Base-by-base conservation (phyloP, 2,113 vertebrate genomes). In the Microcebus jonahi region DNA sequence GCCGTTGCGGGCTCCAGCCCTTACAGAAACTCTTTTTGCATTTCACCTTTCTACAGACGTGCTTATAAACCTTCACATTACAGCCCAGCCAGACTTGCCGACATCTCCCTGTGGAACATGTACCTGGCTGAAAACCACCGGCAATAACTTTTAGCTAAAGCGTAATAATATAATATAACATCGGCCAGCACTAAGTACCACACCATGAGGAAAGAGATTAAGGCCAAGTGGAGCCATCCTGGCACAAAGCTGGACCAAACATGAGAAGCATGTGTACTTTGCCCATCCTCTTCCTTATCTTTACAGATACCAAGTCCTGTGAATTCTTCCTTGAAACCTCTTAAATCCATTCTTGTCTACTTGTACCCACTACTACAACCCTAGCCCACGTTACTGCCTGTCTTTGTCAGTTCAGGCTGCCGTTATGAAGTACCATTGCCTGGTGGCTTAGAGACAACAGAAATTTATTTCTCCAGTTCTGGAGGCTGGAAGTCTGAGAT, bases 81-180 rank as follows among this genome's bases (percentile, higher is more conserved):
- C 15, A 50, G 20, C 34, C 81, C 53, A 59, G 48, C 50, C 15
- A 59, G 45, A 57, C 71, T 90, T 80, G 15, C 55, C 67, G 63
- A 87, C 15, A 48, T 92, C 48, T 88, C 42, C 23, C 34, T 34
- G 10, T 0, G 20, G 76, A 95, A 9, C 29, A 57, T 15, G 18
- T 73, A 73, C 39, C 89, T 85, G 53, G 67, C 29, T 81, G 29
- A 81, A 97, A 88, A 90, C 39, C 48, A 39, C 55, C 73, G 63
- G 18, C 21, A 93, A 65, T 81, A 53, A 31, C 29, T 89, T 94
- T 88, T 88, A 20, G 23, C 65, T 88, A 36, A 94, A 84, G 80
- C 82, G 20, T 92, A 87, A 45, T 48, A n/a, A 57, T 63, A 42
- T 53, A n/a, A 57, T 68, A 55, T 57, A 42, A 42, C 17, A 14